These are phyloP conservation scores for Wiebesia pumilae DNA, from an alignment of 1,140 invertebrate species.

Conservation along the genomic window DNA sequence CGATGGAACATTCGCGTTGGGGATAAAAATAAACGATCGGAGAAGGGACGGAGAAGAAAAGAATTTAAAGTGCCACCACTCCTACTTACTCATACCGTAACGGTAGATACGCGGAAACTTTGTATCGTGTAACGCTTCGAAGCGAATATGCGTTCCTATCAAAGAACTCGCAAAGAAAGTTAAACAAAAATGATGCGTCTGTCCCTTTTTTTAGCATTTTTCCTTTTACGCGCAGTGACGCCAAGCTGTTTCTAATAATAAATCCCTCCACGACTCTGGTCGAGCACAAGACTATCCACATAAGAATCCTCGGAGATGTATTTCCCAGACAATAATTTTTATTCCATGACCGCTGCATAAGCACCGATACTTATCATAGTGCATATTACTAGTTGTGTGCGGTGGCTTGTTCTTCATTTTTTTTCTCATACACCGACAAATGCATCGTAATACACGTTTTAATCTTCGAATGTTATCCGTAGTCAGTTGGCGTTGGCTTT, in stretches of 20 bases:
- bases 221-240: constrained; percentile 25
- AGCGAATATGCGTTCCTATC: neutral
- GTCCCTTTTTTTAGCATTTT: neutral
- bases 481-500: no score
- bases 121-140: neutral
- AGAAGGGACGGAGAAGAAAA: neutral
- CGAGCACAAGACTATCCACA: neutral
- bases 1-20: neutral
- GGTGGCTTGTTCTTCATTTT: no score
- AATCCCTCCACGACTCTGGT: neutral
- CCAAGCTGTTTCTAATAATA: constrained; percentile 38
- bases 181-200: constrained; percentile 10
- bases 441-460: no score
- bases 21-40: neutral
- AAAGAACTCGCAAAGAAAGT: neutral
- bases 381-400: neutral
- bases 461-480: no score
- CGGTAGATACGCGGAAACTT: constrained; percentile 11
- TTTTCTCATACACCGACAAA: no score
- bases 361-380: constrained; percentile 4
- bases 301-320: constrained; percentile 5
- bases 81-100: neutral
- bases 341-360: neutral
- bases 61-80: neutral
- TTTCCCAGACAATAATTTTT: constrained; percentile 15